Conservation (phyloP, 2,888 invertebrate species). For the Carcina quercana region DNA sequence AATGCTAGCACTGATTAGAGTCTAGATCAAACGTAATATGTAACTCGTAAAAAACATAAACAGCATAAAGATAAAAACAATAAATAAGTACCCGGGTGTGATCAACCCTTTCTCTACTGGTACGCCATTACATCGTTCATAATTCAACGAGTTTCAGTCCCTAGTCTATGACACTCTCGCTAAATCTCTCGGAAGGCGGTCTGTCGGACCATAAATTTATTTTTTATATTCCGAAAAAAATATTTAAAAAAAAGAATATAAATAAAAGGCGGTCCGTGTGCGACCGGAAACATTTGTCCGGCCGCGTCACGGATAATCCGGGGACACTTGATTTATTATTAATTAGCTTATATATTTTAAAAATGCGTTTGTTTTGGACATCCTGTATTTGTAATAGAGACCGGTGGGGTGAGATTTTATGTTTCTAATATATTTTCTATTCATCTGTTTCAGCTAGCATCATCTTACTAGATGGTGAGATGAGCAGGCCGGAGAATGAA, state of each 20-base stretch:
- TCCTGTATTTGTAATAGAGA: too few species aligned
- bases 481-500: too few species aligned
- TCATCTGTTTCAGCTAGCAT: too few species aligned
- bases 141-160: conserved; percentile 62
- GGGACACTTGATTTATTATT: conserved; percentile 65
- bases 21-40: too few species aligned
- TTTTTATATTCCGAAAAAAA: conserved; percentile 39
- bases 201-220: conserved; percentile 62
- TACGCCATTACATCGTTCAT: conserved; percentile 55
- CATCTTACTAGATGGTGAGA: too few species aligned
- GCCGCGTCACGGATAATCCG: conserved; percentile 63
- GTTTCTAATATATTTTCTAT: too few species aligned
- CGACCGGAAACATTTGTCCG: conserved; percentile 70
- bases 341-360: conserved; percentile 54
- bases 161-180: conserved; percentile 68
- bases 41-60: too few species aligned
- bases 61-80: too few species aligned
- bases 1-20: too few species aligned
- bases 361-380: conserved; percentile 6
- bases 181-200: conserved; percentile 72
- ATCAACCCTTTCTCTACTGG: background rate
- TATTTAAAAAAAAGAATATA: conserved; percentile 70
- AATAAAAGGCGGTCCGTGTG: conserved; percentile 52
- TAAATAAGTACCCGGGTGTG: too few species aligned
- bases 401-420: too few species aligned